Conservation (phyloP, 2,888 invertebrate genomes). For the Spicauda simplicius region DNA sequence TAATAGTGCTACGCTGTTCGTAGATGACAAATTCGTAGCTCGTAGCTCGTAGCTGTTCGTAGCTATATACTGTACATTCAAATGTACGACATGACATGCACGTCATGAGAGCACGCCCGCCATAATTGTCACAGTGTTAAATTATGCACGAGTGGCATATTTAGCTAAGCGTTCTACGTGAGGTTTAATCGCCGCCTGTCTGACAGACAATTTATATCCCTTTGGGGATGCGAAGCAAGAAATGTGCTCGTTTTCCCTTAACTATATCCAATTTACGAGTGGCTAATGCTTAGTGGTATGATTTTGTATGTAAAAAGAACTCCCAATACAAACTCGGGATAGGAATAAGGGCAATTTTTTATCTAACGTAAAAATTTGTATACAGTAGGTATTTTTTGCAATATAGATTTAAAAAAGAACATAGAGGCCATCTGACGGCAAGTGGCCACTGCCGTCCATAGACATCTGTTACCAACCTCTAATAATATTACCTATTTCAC, state of each 20-base stretch:
- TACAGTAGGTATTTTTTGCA: too few relatives aligned
- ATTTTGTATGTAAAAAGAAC: neutral
- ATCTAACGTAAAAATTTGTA: too few relatives aligned
- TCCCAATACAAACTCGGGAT: too few relatives aligned
- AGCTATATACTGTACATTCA: slow-evolving; percentile 10
- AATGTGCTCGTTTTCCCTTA: slow-evolving; percentile 6
- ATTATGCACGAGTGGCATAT: slow-evolving; percentile 37
- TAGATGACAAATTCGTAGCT: neutral
- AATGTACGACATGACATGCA: slow-evolving; percentile 27
- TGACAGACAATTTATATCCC: slow-evolving; percentile 34
- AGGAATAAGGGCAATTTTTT: too few relatives aligned
- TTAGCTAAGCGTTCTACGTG: slow-evolving; percentile 35
- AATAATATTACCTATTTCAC: too few relatives aligned
- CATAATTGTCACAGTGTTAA: slow-evolving; percentile 35
- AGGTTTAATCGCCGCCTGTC: slow-evolving; percentile 29
- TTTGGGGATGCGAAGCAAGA: slow-evolving; percentile 12
- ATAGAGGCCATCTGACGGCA: too few relatives aligned
- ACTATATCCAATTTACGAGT: neutral
- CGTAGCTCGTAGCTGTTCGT: neutral
- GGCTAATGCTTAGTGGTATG: neutral
- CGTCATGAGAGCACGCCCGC: slow-evolving; percentile 30
- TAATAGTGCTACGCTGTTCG: neutral
- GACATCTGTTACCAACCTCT: too few relatives aligned
- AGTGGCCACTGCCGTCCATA: too few relatives aligned
- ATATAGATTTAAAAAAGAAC: too few relatives aligned